A percentile compares a stretch with the other conserved stretches of the same genome.
phyloP scores from a whole-genome alignment of 30 jellyfish, hydroid and myxozoan genomes.

The Aurelia sp. region DNA sequence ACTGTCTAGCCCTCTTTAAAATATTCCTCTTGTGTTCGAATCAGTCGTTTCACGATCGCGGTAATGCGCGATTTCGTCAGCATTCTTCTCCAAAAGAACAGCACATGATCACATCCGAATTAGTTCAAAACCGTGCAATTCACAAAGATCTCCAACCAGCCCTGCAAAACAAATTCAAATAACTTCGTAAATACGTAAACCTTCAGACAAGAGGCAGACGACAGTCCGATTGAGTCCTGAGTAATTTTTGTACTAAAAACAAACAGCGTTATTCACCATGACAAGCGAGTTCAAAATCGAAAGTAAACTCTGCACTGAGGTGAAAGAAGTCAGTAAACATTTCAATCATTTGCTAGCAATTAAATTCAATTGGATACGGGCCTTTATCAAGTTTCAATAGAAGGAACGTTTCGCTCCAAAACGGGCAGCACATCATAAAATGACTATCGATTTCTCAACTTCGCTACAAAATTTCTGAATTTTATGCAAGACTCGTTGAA shows the following conservation, averaged over 20 bases:
- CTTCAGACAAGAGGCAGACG: conserved; percentile 43
- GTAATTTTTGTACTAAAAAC: conserved; percentile 12
- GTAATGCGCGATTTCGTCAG: background rate
- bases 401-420: background rate
- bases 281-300: conserved; percentile 61
- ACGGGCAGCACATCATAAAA: background rate
- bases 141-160: conserved; percentile 41
- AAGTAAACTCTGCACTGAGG: conserved; percentile 44
- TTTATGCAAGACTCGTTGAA: background rate
- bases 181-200: conserved; percentile 25
- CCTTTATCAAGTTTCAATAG: conserved; percentile 40
- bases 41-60: too few relatives aligned
- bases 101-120: too few relatives aligned
- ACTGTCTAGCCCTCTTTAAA: too few relatives aligned
- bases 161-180: conserved; percentile 21
- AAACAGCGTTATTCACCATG: conserved; percentile 25
- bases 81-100: background rate
- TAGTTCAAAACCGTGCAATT: conserved; percentile 19
- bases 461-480: background rate
- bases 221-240: conserved; percentile 13
- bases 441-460: background rate
- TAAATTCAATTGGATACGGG: conserved; percentile 48
- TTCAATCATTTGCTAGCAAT: conserved; percentile 61
- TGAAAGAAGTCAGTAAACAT: conserved; percentile 65
- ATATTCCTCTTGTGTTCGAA: too few relatives aligned